A percentile compares a stretch with the other conserved stretches of the same genome.
phyloP scores from a whole-genome alignment of 2,797 vertebrate genomes.

The Macropus fuliginosus region DNA sequence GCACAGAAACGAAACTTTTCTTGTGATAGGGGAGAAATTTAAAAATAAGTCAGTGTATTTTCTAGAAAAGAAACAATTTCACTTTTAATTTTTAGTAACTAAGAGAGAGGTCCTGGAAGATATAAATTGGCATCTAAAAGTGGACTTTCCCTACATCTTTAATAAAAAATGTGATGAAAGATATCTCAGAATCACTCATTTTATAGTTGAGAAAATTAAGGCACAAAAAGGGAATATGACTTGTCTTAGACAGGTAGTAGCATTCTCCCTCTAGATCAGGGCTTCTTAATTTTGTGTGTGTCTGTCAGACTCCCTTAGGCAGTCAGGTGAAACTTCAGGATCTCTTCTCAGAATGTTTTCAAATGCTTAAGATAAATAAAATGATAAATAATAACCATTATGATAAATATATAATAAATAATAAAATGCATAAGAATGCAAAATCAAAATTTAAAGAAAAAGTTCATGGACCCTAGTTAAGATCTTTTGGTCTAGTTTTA shows the following conservation, averaged over 20 bases:
- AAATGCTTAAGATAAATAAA: neutral
- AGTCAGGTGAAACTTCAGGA: neutral
- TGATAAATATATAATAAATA: neutral
- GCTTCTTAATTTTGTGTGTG: neutral
- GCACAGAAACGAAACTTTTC: neutral
- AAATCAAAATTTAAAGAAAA: neutral
- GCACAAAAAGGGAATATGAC: neutral
- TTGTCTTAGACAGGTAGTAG: neutral
- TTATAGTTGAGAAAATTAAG: neutral
- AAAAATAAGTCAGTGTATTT: neutral
- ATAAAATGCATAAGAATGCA: neutral
- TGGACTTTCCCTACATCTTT: neutral
- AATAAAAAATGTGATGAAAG: neutral
- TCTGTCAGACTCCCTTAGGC: neutral
- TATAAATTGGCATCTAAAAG: neutral
- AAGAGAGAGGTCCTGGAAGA: neutral
- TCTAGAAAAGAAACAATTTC: neutral
- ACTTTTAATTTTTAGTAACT: neutral
- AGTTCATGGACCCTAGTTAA: neutral
- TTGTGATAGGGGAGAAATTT: neutral
- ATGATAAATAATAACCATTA: too few species aligned
- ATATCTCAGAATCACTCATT: neutral
- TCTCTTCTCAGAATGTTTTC: neutral
- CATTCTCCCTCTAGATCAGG: neutral
- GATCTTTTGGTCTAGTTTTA: neutral